These are phyloP conservation scores for Periplaneta americana DNA, from an alignment of 1,140 invertebrate species.

Conservation along the genomic window DNA sequence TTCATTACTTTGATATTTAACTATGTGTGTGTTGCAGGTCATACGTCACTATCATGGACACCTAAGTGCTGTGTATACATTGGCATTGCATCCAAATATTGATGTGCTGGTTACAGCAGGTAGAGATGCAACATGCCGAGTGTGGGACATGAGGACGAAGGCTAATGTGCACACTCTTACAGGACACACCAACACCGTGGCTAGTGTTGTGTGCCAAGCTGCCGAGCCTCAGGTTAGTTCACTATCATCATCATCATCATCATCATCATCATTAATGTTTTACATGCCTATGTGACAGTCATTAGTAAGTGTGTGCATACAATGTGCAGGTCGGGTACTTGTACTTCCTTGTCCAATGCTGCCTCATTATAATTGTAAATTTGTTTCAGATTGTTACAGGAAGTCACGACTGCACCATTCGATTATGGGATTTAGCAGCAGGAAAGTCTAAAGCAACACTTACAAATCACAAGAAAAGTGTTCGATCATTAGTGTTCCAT, in stretches of 20 bases:
- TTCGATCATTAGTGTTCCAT: slow-evolving; percentile 86
- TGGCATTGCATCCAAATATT: slow-evolving; percentile 92
- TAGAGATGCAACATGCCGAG: slow-evolving; percentile 89
- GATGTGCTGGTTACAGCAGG: slow-evolving; percentile 94
- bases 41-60: slow-evolving; percentile 99
- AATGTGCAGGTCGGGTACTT: background rate
- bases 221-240: slow-evolving; percentile 80
- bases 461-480: slow-evolving; percentile 99
- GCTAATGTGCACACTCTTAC: slow-evolving; percentile 94
- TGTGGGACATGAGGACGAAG: slow-evolving; percentile 99
- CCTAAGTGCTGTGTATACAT: slow-evolving; percentile 91
- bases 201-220: slow-evolving; percentile 87
- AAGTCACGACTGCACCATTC: slow-evolving; percentile 79
- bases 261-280: no score
- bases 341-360: no score
- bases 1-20: background rate
- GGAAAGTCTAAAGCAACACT: slow-evolving; percentile 92
- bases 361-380: no score
- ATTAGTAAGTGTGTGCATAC: no score
- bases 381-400: slow-evolving; percentile 61
- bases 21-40: slow-evolving; percentile 45
- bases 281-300: no score
- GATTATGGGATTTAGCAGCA: slow-evolving; percentile 95
- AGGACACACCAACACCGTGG: slow-evolving; percentile 97
- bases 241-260: background rate